Evolutionary conservation across 1,140 invertebrate genomes (phyloP).

Genomic region (Penaeus vannamei): DNA sequence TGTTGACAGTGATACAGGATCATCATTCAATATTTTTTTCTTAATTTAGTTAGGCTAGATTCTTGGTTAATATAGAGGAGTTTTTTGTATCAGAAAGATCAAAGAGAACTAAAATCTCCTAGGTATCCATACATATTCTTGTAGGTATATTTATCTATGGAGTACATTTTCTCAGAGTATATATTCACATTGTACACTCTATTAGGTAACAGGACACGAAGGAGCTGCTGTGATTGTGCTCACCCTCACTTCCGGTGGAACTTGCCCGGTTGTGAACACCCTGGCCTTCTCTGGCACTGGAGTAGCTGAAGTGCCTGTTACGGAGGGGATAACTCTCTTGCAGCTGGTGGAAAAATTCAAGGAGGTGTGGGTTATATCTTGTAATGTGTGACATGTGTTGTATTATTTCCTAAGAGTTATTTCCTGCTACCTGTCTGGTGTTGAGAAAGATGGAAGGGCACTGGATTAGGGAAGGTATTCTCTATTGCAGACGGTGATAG

Average conservation of each 20-base stretch:
- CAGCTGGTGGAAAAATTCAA: background rate
- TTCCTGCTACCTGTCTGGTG: background rate
- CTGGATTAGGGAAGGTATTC: background rate
- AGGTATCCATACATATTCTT: too few species aligned
- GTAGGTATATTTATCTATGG: background rate
- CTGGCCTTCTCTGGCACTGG: too few species aligned
- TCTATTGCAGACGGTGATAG: conserved; percentile 38
- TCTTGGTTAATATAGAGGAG: too few species aligned
- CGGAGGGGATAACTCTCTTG: background rate
- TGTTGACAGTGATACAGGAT: too few species aligned
- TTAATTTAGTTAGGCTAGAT: too few species aligned
- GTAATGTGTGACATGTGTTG: background rate
- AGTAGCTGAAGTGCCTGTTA: too few species aligned
- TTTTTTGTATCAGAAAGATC: too few species aligned
- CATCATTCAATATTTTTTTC: too few species aligned
- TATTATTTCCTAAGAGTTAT: background rate
- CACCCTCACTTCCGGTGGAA: background rate
- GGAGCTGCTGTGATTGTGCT: conserved; percentile 36
- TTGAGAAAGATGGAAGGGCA: background rate
- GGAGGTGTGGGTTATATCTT: background rate
- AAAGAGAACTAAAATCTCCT: too few species aligned
- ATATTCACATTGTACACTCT: background rate
- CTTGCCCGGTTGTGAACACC: too few species aligned
- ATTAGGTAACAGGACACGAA: conserved; percentile 43
- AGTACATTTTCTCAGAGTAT: background rate